A percentile compares a stretch with the other conserved stretches of the same genome.
Conservation (phyloP, 2,797 vertebrate species). For the Zenarchopterus dispar region DNA sequence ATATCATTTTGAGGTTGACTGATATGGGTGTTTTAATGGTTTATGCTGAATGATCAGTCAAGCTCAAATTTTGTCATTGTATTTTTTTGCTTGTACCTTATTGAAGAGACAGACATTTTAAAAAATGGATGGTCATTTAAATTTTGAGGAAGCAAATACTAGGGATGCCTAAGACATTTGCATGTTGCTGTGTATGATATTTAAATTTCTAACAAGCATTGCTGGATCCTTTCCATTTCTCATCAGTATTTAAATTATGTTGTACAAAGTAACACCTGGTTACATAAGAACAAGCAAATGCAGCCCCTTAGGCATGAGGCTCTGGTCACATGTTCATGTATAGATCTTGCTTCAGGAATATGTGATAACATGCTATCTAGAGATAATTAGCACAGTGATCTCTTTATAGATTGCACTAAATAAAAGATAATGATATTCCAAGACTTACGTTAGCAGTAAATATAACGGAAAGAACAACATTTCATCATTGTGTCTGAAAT, state of each 20-base stretch:
- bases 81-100: too few relatives aligned
- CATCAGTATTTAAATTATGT: constrained; percentile 11
- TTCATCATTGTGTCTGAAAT: not conserved
- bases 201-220: too few relatives aligned
- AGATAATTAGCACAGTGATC: not conserved
- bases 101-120: too few relatives aligned
- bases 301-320: not conserved
- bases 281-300: not conserved
- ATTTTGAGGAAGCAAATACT: not conserved
- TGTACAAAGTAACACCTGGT: constrained; percentile 4
- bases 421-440: constrained; percentile 4
- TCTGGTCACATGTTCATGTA: constrained; percentile 5
- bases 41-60: too few relatives aligned
- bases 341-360: not conserved
- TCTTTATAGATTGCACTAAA: constrained; percentile 1
- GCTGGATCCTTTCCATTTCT: not conserved
- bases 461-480: not conserved
- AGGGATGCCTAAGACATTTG: not conserved
- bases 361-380: not conserved
- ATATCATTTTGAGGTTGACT: too few relatives aligned
- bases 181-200: too few relatives aligned
- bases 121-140: too few relatives aligned
- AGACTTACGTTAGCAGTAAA: constrained; percentile 2
- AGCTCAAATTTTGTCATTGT: too few relatives aligned
- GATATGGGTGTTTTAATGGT: too few relatives aligned